These are phyloP conservation scores for Momotus momota DNA, from an alignment of 2,797 vertebrate genomes.

Conservation along the genomic window DNA sequence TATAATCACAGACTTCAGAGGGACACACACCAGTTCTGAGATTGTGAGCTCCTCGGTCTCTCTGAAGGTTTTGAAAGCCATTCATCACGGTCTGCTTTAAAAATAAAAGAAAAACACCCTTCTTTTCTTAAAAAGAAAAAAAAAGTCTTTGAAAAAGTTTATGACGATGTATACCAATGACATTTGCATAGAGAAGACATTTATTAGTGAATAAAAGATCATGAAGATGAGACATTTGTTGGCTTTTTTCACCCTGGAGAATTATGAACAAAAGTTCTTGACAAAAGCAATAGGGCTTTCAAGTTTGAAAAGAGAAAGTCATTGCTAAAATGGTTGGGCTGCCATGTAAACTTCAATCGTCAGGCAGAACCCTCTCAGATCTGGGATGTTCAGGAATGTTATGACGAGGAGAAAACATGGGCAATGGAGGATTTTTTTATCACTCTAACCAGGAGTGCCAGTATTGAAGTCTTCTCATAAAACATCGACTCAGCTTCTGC, in stretches of 20 bases:
- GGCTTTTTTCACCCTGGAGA: background rate
- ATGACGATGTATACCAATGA: background rate
- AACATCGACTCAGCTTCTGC: background rate
- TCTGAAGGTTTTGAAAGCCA: constrained; percentile 18
- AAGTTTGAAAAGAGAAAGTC: background rate
- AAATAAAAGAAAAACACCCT: background rate
- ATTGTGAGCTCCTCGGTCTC: background rate
- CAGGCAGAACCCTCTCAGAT: background rate
- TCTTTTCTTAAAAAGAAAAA: background rate
- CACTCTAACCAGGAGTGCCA: background rate
- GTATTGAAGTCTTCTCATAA: background rate
- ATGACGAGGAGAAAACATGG: background rate
- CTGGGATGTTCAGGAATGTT: background rate
- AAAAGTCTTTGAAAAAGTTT: constrained; percentile 12
- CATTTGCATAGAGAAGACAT: constrained; percentile 1
- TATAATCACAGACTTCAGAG: background rate
- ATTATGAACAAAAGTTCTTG: background rate
- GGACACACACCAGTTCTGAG: background rate
- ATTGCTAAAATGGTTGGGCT: background rate
- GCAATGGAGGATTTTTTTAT: background rate
- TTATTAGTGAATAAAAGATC: constrained; percentile 1
- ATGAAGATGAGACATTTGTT: background rate
- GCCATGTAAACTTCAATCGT: background rate
- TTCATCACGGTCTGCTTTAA: background rate
- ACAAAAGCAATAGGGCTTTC: background rate